Conservation (phyloP, 2,888 invertebrate species). For the Amphiduros pacificus region DNA sequence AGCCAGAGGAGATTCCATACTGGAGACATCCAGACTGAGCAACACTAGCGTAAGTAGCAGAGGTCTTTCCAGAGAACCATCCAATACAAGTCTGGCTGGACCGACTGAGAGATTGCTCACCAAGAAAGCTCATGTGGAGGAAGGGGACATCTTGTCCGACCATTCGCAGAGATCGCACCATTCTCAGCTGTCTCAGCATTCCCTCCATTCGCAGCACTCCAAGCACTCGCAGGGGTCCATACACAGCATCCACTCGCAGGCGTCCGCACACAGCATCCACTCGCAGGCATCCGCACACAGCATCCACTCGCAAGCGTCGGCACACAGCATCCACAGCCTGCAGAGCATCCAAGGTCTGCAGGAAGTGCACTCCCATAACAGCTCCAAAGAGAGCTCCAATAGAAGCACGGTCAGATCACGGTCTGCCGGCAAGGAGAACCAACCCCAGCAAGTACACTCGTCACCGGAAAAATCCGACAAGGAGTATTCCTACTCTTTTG, state of each 20-base stretch:
- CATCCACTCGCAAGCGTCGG: not conserved
- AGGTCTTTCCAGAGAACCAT: too few relatives aligned
- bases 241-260: not conserved
- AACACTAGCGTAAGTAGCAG: too few relatives aligned
- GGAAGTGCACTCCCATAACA: not conserved
- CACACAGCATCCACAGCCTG: too few relatives aligned
- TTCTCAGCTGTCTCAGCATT: not conserved
- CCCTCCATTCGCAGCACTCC: not conserved
- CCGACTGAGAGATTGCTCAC: too few relatives aligned
- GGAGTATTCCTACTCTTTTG: constrained; percentile 7
- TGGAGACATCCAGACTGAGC: not conserved
- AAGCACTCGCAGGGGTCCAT: not conserved
- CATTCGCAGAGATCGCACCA: not conserved
- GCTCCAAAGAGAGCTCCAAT: not conserved
- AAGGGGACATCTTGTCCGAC: not conserved
- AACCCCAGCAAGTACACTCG: too few relatives aligned
- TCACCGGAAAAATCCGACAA: not conserved
- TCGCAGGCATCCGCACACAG: not conserved
- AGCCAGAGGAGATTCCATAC: constrained; percentile 3
- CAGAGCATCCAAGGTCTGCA: too few relatives aligned
- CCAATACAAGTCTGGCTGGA: too few relatives aligned
- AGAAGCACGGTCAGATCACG: not conserved
- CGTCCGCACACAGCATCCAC: not conserved
- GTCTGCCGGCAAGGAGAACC: not conserved
- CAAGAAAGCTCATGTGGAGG: not conserved